phyloP scores from a whole-genome alignment of 2,888 invertebrate genomes.

The Cosmorhoe ocellata region DNA sequence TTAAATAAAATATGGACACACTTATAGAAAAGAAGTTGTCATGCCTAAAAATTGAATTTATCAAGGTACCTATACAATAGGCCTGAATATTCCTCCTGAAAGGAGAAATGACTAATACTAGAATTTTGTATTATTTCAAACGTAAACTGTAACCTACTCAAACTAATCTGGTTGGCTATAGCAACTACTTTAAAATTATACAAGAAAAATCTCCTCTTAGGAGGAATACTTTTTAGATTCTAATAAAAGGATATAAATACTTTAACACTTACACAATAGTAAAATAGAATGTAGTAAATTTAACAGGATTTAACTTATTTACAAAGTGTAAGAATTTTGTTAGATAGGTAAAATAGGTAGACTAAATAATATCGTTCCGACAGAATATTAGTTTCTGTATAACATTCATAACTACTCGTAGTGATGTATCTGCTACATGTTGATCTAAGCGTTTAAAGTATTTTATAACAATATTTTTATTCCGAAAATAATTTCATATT shows the following conservation, averaged over 20 bases:
- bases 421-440: not conserved
- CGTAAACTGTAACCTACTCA: not conserved
- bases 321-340: constrained; percentile 48
- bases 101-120: constrained; percentile 49
- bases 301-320: constrained; percentile 81
- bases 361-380: constrained; percentile 5
- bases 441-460: constrained; percentile 2
- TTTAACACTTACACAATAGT: constrained; percentile 78
- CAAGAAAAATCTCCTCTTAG: constrained; percentile 43
- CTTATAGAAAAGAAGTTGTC: constrained; percentile 33
- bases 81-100: constrained; percentile 61
- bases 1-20: constrained; percentile 19
- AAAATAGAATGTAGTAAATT: constrained; percentile 82
- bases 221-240: constrained; percentile 62
- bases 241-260: constrained; percentile 74
- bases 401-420: constrained; percentile 11
- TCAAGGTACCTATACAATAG: constrained; percentile 57
- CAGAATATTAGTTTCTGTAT: not conserved
- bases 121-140: not conserved
- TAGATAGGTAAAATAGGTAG: constrained; percentile 19
- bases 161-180: not conserved
- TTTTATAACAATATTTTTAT: constrained; percentile 3
- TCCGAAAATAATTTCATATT: constrained; percentile 14
- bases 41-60: constrained; percentile 54
- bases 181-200: no score